These are phyloP conservation scores for Eupithecia abbreviata DNA, from an alignment of 2,888 invertebrate species.

Conservation along the genomic window DNA sequence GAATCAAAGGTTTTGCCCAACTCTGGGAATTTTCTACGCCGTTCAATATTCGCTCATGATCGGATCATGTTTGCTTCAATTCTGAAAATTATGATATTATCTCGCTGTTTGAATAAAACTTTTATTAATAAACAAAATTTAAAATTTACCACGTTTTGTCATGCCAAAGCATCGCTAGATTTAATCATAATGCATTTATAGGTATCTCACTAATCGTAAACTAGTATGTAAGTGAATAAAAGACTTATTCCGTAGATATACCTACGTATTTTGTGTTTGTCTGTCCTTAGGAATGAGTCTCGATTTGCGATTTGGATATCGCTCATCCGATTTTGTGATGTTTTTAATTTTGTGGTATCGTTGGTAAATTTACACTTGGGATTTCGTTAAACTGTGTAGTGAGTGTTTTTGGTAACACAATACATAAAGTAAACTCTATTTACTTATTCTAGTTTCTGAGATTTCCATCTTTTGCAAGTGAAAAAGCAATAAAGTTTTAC, in stretches of 20 bases:
- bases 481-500: background rate
- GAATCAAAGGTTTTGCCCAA: background rate
- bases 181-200: conserved; percentile 83
- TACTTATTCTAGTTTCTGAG: background rate
- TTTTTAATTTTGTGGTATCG: conserved; percentile 45
- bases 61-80: conserved; percentile 29
- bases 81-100: conserved; percentile 37
- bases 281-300: conserved; percentile 75
- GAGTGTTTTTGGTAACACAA: background rate
- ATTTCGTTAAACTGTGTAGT: background rate
- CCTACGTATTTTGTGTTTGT: conserved; percentile 66
- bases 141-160: conserved; percentile 80
- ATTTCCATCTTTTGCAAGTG: background rate
- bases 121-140: conserved; percentile 36
- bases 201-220: conserved; percentile 82
- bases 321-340: conserved; percentile 53
- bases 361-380: conserved; percentile 28
- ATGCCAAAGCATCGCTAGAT: conserved; percentile 85
- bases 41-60: conserved; percentile 24
- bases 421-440: background rate
- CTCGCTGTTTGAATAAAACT: conserved; percentile 42
- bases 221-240: conserved; percentile 75
- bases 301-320: conserved; percentile 53
- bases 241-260: conserved; percentile 81
- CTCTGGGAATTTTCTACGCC: conserved; percentile 5